A percentile compares a stretch with the other conserved stretches of the same genome.
Conservation (phyloP, 2,113 vertebrate species). For the Thinocorus orbignyianus region DNA sequence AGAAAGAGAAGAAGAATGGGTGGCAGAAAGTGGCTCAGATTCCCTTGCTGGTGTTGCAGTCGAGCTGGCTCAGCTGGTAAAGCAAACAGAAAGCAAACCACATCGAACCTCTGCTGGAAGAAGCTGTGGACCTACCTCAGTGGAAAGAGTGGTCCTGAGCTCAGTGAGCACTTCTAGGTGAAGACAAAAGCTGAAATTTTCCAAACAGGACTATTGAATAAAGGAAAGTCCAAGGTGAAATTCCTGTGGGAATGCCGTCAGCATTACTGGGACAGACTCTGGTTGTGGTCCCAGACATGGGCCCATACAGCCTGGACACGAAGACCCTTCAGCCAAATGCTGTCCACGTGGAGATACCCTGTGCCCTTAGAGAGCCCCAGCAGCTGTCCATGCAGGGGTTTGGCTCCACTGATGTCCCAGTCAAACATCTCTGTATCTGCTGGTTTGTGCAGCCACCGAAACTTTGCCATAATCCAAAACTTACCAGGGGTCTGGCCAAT, state of each 20-base stretch:
- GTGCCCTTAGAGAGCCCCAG: not conserved
- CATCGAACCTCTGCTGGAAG: not conserved
- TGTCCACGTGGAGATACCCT: not conserved
- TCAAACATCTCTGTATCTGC: not conserved
- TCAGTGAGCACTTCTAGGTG: not conserved
- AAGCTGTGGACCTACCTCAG: not conserved
- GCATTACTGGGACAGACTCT: not conserved
- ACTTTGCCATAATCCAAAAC: not conserved
- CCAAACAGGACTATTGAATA: not conserved
- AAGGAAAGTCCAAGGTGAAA: not conserved
- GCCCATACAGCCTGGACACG: not conserved
- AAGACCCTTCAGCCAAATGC: not conserved
- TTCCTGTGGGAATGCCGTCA: not conserved
- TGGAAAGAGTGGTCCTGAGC: not conserved
- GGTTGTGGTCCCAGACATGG: accelerated
- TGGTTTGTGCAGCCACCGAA: not conserved
- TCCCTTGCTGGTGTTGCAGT: not conserved
- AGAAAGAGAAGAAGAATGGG: not conserved
- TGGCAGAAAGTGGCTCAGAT: not conserved
- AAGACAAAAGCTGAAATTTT: not conserved
- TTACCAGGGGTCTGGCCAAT: too few species aligned
- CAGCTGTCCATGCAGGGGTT: accelerated
- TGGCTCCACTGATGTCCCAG: not conserved
- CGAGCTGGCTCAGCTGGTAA: not conserved
- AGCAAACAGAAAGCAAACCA: not conserved